These are phyloP conservation scores for Antennarius striatus DNA, from an alignment of 2,113 vertebrate species.

Conservation along the genomic window DNA sequence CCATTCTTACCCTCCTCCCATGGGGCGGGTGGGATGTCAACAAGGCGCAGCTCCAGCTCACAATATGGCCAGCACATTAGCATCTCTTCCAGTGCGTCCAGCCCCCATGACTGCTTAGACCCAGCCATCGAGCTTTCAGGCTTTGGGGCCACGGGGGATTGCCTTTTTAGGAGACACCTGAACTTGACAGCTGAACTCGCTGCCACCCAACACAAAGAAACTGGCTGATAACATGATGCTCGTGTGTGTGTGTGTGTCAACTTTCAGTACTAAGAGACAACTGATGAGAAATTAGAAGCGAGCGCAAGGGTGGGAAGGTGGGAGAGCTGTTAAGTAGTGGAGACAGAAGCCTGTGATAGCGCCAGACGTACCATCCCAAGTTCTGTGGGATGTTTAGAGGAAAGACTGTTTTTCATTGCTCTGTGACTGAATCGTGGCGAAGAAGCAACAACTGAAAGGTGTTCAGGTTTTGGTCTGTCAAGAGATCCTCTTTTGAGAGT, in stretches of 20 bases:
- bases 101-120: constrained; percentile 31
- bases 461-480: constrained; percentile 1
- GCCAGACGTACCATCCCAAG: not conserved
- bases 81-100: constrained; percentile 42
- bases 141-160: constrained; percentile 73
- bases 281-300: constrained; percentile 9
- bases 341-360: not conserved
- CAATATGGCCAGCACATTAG: constrained; percentile 64
- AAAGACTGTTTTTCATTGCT: not conserved
- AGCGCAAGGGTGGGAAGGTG: constrained; percentile 4
- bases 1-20: constrained; percentile 54
- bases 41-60: constrained; percentile 71
- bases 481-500: not conserved
- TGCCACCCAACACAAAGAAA: constrained; percentile 65
- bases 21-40: constrained; percentile 49
- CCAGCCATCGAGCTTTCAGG: constrained; percentile 35
- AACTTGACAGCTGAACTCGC: constrained; percentile 41
- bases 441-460: not conserved
- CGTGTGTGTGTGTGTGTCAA: constrained; percentile 5
- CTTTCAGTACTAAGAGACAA: not conserved
- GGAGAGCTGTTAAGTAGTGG: constrained; percentile 9
- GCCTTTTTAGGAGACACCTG: constrained; percentile 86
- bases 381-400: constrained; percentile 16
- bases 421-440: not conserved
- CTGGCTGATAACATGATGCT: constrained; percentile 64